These are phyloP conservation scores for Sebastes fasciatus DNA, from an alignment of 2,113 vertebrate genomes.

Conservation along the genomic window DNA sequence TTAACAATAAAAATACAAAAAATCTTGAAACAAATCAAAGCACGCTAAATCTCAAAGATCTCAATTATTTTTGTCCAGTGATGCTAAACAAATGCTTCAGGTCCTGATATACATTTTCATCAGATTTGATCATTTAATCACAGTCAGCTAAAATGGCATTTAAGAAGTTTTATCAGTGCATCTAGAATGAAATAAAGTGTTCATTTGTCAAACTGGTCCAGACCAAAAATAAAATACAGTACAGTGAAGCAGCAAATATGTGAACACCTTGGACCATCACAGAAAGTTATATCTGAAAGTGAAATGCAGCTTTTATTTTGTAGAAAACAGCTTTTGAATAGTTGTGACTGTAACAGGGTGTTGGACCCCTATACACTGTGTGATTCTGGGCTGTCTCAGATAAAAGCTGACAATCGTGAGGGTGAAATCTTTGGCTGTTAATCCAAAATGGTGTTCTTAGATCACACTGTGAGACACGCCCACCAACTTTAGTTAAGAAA, in stretches of 20 bases:
- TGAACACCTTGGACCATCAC: constrained; percentile 12
- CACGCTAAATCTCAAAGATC: constrained; percentile 9
- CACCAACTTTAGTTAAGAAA: background rate
- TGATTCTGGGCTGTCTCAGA: background rate
- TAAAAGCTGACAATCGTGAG: background rate
- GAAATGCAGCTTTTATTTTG: background rate
- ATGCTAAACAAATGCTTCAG: background rate
- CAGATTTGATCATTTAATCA: background rate
- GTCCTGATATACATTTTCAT: background rate
- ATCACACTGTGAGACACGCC: background rate
- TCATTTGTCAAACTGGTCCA: constrained; percentile 9
- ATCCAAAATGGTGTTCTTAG: background rate
- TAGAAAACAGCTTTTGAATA: constrained; percentile 2
- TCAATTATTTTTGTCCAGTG: background rate
- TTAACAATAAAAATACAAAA: constrained; percentile 36
- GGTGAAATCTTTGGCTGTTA: background rate
- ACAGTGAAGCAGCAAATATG: constrained; percentile 11
- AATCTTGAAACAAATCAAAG: constrained; percentile 10
- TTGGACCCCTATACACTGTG: background rate
- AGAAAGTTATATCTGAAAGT: background rate
- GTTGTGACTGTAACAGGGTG: background rate
- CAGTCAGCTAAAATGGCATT: no score
- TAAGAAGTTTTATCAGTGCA: constrained; percentile 12
- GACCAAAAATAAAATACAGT: constrained; percentile 18
- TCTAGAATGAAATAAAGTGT: constrained; percentile 17